Evolutionary conservation across 2,888 invertebrate genomes (phyloP), one percentile per base, ranked within the genome.

Genomic region (Melieria omissa): DNA sequence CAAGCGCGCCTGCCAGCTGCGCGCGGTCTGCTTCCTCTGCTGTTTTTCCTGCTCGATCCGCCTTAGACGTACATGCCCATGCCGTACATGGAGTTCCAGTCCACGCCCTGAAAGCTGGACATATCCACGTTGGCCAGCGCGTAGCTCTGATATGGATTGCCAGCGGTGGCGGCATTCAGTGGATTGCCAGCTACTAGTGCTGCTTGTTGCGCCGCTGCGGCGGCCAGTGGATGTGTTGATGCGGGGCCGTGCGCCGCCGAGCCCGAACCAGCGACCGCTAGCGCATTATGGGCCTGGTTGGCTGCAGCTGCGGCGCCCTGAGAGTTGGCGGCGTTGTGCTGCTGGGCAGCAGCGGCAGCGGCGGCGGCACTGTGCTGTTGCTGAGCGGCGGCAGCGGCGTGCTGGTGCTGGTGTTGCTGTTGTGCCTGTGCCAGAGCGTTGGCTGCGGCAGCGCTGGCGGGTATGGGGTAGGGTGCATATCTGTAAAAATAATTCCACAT

Each of bases 61-160:
- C 49, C 78, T 84, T 85, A 85, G 81, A 95, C 95, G 89, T 95
- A 95, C 95, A 95, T 95, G 86, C 95, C 95, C 89, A 95, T 94
- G 83, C 95, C 95, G 88, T 96, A 96, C 93, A 95, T 93, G 82
- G 93, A 93, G 82, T 93, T 92, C 95, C 95, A 95, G 88, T 95
- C 95, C 80, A 96, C 94, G 73, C 94, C 93, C 87, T 95, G 95
- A 91, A 95, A 95, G 85, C 94, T 94, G 75, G 94, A 93, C 95
- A 95, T 95, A 88, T 95, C 95, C 75, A 95, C 94, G 86, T 95
- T 95, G 84, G 95, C 93, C 78, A 95, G 90, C 79, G 93, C 93
- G 88, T 95, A 95, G 63, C 92, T 92, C 82, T 92, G 92, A 85
- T 92, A 92, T 70, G 91, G 91, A 81, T 92, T 92, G 47, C 92